These are phyloP conservation scores for Limosa lapponica DNA, from an alignment of 2,797 vertebrate species.

Conservation along the genomic window DNA sequence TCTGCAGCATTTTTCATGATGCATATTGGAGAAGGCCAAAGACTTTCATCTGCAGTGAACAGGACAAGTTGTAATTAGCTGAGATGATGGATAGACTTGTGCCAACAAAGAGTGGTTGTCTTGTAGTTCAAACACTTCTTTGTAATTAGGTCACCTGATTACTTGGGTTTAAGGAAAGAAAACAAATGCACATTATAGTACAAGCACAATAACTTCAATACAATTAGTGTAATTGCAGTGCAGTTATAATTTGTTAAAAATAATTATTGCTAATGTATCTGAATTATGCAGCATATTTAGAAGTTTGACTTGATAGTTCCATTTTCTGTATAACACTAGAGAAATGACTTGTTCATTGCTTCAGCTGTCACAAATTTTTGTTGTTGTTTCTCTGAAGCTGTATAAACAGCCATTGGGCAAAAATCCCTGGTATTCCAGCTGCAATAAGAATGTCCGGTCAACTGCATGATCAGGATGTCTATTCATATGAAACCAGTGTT, in stretches of 20 bases:
- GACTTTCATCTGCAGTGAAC: not conserved
- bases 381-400: not conserved
- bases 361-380: not conserved
- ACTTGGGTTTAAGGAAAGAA: not conserved
- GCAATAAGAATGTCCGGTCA: not conserved
- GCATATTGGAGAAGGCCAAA: not conserved
- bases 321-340: not conserved
- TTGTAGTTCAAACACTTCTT: not conserved
- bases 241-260: slow-evolving; percentile 14
- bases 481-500: not conserved
- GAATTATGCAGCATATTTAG: not conserved
- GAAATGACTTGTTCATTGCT: not conserved
- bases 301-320: not conserved
- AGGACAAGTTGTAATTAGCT: not conserved
- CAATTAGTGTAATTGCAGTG: slow-evolving; percentile 7
- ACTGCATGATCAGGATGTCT: not conserved
- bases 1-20: not conserved
- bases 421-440: not conserved
- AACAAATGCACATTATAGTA: not conserved
- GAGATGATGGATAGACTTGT: not conserved
- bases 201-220: not conserved
- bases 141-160: slow-evolving; percentile 13
- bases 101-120: not conserved
- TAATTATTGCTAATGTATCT: not conserved
- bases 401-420: not conserved